A percentile compares a stretch with the other conserved stretches of the same genome.
These are phyloP conservation scores for Platyscapa corneri DNA, from an alignment of 1,140 invertebrate species.

Conservation along the genomic window DNA sequence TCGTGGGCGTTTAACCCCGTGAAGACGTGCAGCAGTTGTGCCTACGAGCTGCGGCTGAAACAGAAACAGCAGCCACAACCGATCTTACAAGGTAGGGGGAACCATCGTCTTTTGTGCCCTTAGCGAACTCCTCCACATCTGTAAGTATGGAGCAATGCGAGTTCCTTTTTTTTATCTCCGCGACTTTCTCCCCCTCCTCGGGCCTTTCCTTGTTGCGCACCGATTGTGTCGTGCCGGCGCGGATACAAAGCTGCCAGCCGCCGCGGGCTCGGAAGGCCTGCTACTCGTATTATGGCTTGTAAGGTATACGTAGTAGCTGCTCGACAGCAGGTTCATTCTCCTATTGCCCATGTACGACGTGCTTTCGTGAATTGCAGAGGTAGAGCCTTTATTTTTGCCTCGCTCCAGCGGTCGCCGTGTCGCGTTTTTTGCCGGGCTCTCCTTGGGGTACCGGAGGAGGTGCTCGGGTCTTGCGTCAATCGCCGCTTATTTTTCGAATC, in stretches of 20 bases:
- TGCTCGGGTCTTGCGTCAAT: no score
- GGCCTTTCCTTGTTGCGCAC: neutral
- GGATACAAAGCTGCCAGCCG: neutral
- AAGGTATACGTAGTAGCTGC: neutral
- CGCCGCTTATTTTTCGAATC: no score
- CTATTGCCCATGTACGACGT: neutral
- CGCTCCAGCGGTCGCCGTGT: neutral
- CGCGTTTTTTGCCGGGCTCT: neutral
- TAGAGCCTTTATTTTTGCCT: conserved; percentile 8
- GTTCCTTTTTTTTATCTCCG: neutral
- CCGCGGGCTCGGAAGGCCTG: neutral
- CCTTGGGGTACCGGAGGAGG: no score
- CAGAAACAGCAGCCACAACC: neutral
- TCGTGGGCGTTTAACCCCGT: conserved; percentile 42
- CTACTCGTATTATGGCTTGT: conserved; percentile 1
- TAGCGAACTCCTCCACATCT: neutral
- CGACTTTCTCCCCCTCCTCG: neutral
- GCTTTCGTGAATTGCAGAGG: conserved; percentile 18
- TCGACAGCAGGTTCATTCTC: conserved; percentile 5
- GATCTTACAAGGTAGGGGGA: conserved; percentile 25
- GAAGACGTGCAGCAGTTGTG: neutral
- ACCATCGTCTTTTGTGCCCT: conserved; percentile 13
- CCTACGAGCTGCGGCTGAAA: neutral
- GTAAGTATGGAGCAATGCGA: neutral
- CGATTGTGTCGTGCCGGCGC: conserved; percentile 21